Percentiles rank a stretch among this genome's conserved stretches.
phyloP scores from a whole-genome alignment of 2,113 vertebrate species.

The Engystomops pustulosus region DNA sequence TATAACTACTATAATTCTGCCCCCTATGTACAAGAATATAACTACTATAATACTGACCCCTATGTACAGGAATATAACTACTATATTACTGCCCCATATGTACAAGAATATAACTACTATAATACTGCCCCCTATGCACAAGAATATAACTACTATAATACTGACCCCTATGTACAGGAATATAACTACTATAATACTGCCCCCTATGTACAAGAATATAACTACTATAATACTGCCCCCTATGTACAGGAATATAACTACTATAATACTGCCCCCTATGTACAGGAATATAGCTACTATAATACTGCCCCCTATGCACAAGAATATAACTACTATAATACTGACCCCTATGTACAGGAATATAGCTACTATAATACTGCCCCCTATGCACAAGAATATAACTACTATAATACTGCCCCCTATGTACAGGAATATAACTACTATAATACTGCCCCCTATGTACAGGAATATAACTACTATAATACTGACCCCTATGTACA shows the following conservation, averaged over 20 bases:
- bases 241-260: neutral
- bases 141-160: constrained; percentile 9
- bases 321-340: constrained; percentile 15
- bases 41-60: neutral
- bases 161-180: neutral
- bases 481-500: neutral
- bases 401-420: no score
- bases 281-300: constrained; percentile 1
- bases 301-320: neutral
- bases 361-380: no score
- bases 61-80: neutral
- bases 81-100: neutral
- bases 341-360: no score
- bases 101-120: neutral
- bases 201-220: no score
- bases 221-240: no score
- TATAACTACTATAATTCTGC: neutral
- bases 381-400: no score
- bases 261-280: neutral
- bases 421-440: no score
- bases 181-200: no score
- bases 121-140: neutral
- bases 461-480: no score
- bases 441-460: no score
- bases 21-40: neutral